phyloP scores from a whole-genome alignment of 2,888 invertebrate species.

The Tubiluchus corallicola region DNA sequence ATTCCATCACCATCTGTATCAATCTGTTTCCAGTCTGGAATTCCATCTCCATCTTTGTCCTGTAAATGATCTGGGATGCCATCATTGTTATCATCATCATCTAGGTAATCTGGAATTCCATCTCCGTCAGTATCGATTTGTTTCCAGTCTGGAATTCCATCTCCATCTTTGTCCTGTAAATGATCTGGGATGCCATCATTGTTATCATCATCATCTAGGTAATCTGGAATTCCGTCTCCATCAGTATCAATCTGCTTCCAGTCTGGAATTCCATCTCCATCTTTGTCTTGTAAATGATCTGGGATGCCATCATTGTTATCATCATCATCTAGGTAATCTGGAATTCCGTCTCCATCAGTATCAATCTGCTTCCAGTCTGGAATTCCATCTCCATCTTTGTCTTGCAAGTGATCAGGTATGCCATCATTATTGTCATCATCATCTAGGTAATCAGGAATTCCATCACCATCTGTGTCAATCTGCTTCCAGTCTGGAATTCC shows the following conservation, averaged over 20 bases:
- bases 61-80: neutral
- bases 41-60: conserved; percentile 1
- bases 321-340: neutral
- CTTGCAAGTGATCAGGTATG: neutral
- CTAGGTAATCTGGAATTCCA: neutral
- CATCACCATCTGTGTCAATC: neutral
- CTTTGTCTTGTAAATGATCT: neutral
- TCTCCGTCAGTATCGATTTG: neutral
- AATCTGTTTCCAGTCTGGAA: neutral
- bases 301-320: neutral
- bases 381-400: conserved; percentile 1
- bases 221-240: neutral
- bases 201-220: neutral
- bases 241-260: neutral
- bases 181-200: neutral
- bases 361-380: neutral
- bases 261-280: neutral
- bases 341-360: neutral
- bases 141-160: neutral
- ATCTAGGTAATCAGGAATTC: neutral
- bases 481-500: neutral
- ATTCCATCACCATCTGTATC: neutral
- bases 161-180: neutral
- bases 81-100: neutral
- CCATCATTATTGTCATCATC: conserved; percentile 3